phyloP scores from a whole-genome alignment of 2,888 invertebrate genomes.

The Amphiduros pacificus region DNA sequence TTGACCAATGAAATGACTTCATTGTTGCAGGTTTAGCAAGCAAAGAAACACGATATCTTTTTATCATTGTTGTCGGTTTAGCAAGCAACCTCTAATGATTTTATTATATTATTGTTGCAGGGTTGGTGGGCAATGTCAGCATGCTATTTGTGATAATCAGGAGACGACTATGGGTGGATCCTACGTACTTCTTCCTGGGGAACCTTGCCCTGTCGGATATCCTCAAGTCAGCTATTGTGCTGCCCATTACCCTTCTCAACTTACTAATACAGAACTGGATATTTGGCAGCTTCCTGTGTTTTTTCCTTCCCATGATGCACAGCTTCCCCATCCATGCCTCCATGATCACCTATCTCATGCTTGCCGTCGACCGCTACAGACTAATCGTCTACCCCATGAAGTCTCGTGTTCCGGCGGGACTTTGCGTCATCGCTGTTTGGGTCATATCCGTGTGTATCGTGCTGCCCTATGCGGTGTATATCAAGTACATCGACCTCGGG shows the following conservation, averaged over 20 bases:
- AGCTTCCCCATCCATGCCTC: slow-evolving; percentile 73
- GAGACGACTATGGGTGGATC: slow-evolving; percentile 67
- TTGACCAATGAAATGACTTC: too few relatives aligned
- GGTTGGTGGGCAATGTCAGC: slow-evolving; percentile 66
- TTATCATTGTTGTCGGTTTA: not conserved
- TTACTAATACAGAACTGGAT: slow-evolving; percentile 73
- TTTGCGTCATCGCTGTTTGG: slow-evolving; percentile 74
- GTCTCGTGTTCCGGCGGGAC: slow-evolving; percentile 68
- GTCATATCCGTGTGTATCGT: slow-evolving; percentile 70
- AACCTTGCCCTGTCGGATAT: slow-evolving; percentile 72
- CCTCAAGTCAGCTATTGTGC: slow-evolving; percentile 69
- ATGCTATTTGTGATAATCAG: slow-evolving; percentile 62
- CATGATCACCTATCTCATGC: slow-evolving; percentile 71
- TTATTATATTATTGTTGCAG: too few relatives aligned
- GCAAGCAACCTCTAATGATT: too few relatives aligned
- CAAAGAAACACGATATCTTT: too few relatives aligned
- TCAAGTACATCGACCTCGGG: slow-evolving; percentile 71
- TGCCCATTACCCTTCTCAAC: slow-evolving; percentile 72
- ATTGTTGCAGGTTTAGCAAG: too few relatives aligned
- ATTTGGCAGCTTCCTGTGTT: slow-evolving; percentile 73
- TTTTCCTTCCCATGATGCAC: slow-evolving; percentile 75
- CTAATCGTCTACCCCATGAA: slow-evolving; percentile 69
- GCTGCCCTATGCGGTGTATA: slow-evolving; percentile 74
- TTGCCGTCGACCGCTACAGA: slow-evolving; percentile 72
- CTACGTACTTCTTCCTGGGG: slow-evolving; percentile 69